Conservation (phyloP, 2,113 vertebrate genomes). For the Cisticola juncidis region DNA sequence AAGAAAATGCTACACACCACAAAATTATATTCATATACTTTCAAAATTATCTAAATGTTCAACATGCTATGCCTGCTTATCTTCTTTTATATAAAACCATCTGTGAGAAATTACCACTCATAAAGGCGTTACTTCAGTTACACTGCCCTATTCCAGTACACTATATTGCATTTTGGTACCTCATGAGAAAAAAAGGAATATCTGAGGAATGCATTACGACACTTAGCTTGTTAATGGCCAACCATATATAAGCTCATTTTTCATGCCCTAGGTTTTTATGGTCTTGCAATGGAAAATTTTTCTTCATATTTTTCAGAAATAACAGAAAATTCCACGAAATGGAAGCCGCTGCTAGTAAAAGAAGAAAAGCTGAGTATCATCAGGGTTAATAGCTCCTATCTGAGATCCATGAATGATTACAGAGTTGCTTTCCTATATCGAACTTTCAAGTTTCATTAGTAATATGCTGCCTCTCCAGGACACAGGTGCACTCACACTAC, state of each 20-base stretch:
- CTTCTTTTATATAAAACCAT: not conserved
- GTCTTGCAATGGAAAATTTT: constrained; percentile 10
- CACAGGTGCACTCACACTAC: constrained; percentile 68
- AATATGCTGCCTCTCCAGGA: constrained; percentile 78
- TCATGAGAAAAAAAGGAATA: not conserved
- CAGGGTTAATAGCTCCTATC: constrained; percentile 2
- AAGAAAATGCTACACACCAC: not conserved
- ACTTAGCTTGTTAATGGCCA: not conserved
- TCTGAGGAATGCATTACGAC: not conserved
- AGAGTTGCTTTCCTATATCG: not conserved
- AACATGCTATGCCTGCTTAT: not conserved
- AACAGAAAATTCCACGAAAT: constrained; percentile 60
- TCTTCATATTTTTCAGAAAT: constrained; percentile 77
- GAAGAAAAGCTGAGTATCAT: constrained; percentile 46
- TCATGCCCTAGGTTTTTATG: not conserved
- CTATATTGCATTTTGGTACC: not conserved
- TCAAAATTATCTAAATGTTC: not conserved
- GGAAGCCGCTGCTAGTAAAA: constrained; percentile 18
- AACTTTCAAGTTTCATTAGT: constrained; percentile 72
- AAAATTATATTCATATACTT: not conserved
- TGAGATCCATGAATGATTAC: constrained; percentile 47
- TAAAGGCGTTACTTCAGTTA: not conserved
- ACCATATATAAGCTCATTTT: not conserved
- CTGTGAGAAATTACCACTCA: not conserved
- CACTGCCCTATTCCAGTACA: not conserved